These are phyloP conservation scores for Cataglyphis rosenhaueri DNA, from an alignment of 2,888 invertebrate genomes.

Conservation along the genomic window DNA sequence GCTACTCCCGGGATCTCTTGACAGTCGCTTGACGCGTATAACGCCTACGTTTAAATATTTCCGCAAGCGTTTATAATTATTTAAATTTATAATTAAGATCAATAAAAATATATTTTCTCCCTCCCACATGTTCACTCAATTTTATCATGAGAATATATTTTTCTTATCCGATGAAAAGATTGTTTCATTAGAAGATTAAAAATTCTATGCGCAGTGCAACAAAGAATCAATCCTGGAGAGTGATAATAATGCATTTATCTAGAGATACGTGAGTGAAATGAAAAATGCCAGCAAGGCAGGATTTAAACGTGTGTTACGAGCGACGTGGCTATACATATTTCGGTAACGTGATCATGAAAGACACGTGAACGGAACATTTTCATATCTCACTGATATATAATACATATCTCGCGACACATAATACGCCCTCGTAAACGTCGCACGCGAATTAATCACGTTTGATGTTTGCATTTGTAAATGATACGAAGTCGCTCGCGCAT, in stretches of 20 bases:
- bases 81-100: conserved; percentile 14
- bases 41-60: conserved; percentile 16
- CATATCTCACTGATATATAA: background rate
- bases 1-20: conserved; percentile 24
- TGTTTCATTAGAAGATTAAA: conserved; percentile 1
- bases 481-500: background rate
- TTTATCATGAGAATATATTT: background rate
- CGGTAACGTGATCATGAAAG: background rate
- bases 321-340: background rate
- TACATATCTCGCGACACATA: background rate
- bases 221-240: background rate
- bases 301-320: background rate
- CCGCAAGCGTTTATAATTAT: background rate
- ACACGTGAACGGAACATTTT: background rate
- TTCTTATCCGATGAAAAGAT: background rate
- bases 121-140: background rate
- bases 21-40: background rate
- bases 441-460: conserved; percentile 36
- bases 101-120: background rate
- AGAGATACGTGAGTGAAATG: conserved; percentile 11
- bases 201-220: background rate
- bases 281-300: background rate
- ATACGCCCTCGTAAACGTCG: conserved; percentile 10
- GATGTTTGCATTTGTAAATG: conserved; percentile 27
- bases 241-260: conserved; percentile 8